phyloP scores from a whole-genome alignment of 2,113 vertebrate species.

The Pungitius pungitius region DNA sequence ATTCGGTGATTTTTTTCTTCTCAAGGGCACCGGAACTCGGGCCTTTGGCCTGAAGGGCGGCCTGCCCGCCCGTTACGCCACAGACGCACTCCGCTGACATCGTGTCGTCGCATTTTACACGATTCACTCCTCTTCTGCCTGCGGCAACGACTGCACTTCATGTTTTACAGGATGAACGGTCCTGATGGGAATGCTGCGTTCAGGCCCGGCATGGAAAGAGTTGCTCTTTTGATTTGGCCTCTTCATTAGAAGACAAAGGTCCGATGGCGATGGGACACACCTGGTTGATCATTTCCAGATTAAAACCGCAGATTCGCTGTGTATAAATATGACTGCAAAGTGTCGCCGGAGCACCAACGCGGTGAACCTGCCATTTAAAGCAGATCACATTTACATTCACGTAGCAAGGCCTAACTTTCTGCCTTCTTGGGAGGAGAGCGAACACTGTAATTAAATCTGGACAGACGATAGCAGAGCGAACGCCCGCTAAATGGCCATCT shows the following conservation, averaged over 20 bases:
- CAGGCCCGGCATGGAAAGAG: not conserved
- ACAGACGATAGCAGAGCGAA: slow-evolving; percentile 64
- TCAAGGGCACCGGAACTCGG: slow-evolving; percentile 33
- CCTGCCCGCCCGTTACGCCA: slow-evolving; percentile 20
- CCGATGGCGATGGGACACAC: slow-evolving; percentile 2
- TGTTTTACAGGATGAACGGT: slow-evolving; percentile 49
- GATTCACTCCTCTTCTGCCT: slow-evolving; percentile 47
- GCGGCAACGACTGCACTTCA: slow-evolving; percentile 41
- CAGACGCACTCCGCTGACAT: slow-evolving; percentile 6
- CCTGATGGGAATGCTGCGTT: slow-evolving; percentile 47
- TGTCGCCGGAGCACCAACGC: slow-evolving; percentile 25
- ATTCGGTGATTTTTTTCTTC: slow-evolving; percentile 26
- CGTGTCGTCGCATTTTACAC: slow-evolving; percentile 34
- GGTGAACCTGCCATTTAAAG: slow-evolving; percentile 26
- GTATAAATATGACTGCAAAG: slow-evolving; percentile 24
- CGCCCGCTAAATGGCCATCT: slow-evolving; percentile 69
- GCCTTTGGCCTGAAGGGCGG: slow-evolving; percentile 34
- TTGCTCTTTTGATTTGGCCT: slow-evolving; percentile 7
- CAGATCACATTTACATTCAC: slow-evolving; percentile 43
- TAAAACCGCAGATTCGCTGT: slow-evolving; percentile 26
- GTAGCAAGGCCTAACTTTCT: no score
- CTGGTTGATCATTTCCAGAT: slow-evolving; percentile 35
- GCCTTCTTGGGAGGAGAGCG: slow-evolving; percentile 50
- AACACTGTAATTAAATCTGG: slow-evolving; percentile 73
- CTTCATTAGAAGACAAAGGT: slow-evolving; percentile 24